phyloP scores from a whole-genome alignment of 2,888 invertebrate genomes.

The Melinaea marsaeus region DNA sequence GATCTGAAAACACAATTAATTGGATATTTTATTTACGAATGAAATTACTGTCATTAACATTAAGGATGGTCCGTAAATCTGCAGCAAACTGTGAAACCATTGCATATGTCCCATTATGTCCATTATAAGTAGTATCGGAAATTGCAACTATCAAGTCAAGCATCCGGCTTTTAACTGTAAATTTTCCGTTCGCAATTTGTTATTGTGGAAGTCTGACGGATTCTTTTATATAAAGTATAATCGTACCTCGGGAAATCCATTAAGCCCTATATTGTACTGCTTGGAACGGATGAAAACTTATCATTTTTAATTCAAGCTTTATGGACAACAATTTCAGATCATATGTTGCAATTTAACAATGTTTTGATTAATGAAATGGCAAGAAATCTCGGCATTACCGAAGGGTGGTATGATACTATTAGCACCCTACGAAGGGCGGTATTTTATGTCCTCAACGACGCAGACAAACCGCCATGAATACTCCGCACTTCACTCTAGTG shows the following conservation, averaged over 20 bases:
- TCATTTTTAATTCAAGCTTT: not conserved
- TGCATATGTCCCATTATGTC: conserved; percentile 53
- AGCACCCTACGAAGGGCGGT: conserved; percentile 53
- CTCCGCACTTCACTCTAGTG: conserved; percentile 39
- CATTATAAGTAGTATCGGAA: conserved; percentile 66
- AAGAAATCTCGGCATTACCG: conserved; percentile 30
- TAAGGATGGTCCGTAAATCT: conserved; percentile 40
- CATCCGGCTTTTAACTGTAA: conserved; percentile 76
- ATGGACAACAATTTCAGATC: not conserved
- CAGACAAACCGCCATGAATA: conserved; percentile 49
- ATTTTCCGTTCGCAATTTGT: conserved; percentile 75
- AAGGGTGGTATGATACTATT: conserved; percentile 55
- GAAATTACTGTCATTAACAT: conserved; percentile 17
- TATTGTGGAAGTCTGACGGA: conserved; percentile 40
- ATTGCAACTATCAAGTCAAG: conserved; percentile 66
- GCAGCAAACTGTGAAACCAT: conserved; percentile 48
- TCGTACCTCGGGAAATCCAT: conserved; percentile 2
- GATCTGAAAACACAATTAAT: not conserved
- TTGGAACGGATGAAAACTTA: not conserved
- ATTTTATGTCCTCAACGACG: conserved; percentile 53
- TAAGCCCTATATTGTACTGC: not conserved
- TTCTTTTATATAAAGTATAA: conserved; percentile 17
- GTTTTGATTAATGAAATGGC: not conserved
- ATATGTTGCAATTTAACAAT: conserved; percentile 13
- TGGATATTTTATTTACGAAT: conserved; percentile 3